Evolutionary conservation across 2,888 invertebrate genomes (phyloP), one percentile per base, ranked within the genome.

Genomic region (Tolmerus cingulatus): DNA sequence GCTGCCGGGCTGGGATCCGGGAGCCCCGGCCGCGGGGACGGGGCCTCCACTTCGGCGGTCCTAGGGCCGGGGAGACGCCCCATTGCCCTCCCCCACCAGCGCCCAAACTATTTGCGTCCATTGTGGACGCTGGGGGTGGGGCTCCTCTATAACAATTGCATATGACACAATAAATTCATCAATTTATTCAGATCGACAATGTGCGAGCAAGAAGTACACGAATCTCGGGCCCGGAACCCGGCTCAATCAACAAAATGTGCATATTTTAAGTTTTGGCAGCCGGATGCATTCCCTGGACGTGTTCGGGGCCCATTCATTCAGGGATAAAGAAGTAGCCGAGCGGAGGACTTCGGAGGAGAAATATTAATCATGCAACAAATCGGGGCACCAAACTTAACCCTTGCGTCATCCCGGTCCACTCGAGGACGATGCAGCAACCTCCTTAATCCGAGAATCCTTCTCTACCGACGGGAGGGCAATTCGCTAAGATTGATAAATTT

Each of bases 101-200:
- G 82, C 14, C 34, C 66, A 84, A 84, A 84, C 82, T 84, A 79
- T 79, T 84, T 79, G 12, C 66, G 66, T 66, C 27, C 27, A 66
- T 66, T 46, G 66, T 66, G 40, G n/a, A 27, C 8, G 23, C 16
- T 84, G 37, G 37, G 37, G n/a, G 43, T 57, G 14, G 78, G 30
- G 12, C 27, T 51, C 37, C 86, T 74, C 77, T 40, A 81, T 37
- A 55, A 46, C 87, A 79, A 82, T 87, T 82, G 87, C 82, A 84
- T 87, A 30, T 40, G 82, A 57, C 77, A 87, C 87, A 87, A 87
- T 87, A 87, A 87, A 87, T 84, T 87, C 84, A 87, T 87, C 87
- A 87, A 87, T 87, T 87, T 87, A 84, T 87, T 66, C 81, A 82
- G n/a, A 76, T 76, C 82, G 87, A 87, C 81, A 78, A 79, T 57